Conservation (phyloP, 2,797 vertebrate species). For the Rhinatrema bivittatum region DNA sequence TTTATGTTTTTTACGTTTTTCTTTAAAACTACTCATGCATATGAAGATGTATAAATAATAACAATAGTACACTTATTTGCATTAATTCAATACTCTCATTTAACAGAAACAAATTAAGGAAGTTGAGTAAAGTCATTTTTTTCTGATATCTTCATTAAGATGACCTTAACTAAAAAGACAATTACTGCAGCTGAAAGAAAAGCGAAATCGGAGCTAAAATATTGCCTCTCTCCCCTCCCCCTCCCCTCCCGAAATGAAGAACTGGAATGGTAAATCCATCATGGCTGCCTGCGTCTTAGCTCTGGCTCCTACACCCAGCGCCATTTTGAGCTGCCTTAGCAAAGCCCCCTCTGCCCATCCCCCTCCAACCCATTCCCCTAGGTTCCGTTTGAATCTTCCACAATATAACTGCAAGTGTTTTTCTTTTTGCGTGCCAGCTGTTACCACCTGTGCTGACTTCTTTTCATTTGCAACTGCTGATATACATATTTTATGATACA, state of each 20-base stretch:
- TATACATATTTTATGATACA: conserved; percentile 19
- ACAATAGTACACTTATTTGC: too few species aligned
- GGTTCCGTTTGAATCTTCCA: background rate
- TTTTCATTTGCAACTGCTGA: conserved; percentile 20
- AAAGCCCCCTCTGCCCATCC: background rate
- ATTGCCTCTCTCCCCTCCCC: background rate
- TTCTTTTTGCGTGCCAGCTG: conserved; percentile 24
- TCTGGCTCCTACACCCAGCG: conserved; percentile 45
- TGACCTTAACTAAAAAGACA: too few species aligned
- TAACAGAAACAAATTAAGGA: too few species aligned
- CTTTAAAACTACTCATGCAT: too few species aligned
- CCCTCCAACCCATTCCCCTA: background rate
- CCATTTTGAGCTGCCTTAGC: conserved; percentile 66
- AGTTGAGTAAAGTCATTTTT: too few species aligned
- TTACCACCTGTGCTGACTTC: conserved; percentile 17
- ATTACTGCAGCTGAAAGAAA: background rate
- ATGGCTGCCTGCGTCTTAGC: conserved; percentile 69
- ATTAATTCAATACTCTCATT: too few species aligned
- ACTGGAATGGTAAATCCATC: conserved; percentile 43
- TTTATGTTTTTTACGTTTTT: too few species aligned
- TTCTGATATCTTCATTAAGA: background rate
- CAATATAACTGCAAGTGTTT: conserved; percentile 18
- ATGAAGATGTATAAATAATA: too few species aligned
- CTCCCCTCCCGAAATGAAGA: background rate
- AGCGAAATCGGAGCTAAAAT: background rate